These are phyloP conservation scores for Metellina segmentata DNA, from an alignment of 2,888 invertebrate species.

Conservation along the genomic window DNA sequence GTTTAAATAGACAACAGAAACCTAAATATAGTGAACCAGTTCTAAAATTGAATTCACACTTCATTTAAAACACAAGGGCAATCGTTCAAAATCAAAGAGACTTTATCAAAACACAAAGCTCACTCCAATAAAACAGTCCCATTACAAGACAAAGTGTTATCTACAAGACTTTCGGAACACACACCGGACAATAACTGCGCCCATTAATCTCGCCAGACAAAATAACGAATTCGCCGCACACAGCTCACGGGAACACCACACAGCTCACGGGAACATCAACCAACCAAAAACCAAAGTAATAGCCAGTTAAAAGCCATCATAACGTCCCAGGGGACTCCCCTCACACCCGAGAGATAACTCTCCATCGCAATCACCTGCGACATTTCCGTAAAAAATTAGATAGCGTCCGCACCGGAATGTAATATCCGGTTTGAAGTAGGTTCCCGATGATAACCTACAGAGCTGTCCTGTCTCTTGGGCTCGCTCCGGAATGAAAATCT, in stretches of 20 bases:
- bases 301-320: not conserved
- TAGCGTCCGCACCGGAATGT: conserved; percentile 5
- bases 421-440: conserved; percentile 9
- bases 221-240: not conserved
- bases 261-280: conserved; percentile 3
- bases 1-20: no score
- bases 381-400: conserved; percentile 27
- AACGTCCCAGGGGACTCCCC: conserved; percentile 15
- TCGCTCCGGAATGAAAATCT: conserved; percentile 6
- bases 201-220: no score
- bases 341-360: conserved; percentile 8
- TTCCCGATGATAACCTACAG: not conserved
- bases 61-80: no score
- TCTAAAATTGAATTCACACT: no score
- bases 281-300: not conserved
- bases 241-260: conserved; percentile 10
- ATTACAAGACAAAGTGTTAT: no score
- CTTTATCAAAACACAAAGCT: no score
- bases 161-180: no score
- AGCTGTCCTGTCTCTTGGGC: not conserved
- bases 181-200: no score
- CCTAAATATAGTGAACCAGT: no score
- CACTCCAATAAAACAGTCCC: no score
- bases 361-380: conserved; percentile 18
- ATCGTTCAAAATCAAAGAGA: no score